These are phyloP conservation scores for Phalacrocorax pelagicus DNA, from an alignment of 2,113 vertebrate genomes.

Conservation along the genomic window DNA sequence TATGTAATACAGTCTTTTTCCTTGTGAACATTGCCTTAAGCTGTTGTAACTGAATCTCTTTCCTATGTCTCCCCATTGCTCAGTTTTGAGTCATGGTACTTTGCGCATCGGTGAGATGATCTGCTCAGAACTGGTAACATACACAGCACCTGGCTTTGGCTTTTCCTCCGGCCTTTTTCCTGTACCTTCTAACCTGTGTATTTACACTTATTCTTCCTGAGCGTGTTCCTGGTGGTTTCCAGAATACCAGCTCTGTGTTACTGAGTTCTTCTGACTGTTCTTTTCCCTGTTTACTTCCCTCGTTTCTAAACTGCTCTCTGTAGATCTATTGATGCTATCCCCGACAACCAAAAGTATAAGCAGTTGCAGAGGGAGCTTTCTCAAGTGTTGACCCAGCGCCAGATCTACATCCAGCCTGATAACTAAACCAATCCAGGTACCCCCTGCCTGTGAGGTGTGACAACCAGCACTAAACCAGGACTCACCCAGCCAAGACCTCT, in stretches of 20 bases:
- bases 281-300: slow-evolving; percentile 43
- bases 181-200: not conserved
- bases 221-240: not conserved
- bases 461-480: slow-evolving; percentile 73
- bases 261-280: slow-evolving; percentile 27
- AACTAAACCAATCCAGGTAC: slow-evolving; percentile 91
- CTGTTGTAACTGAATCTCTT: not conserved
- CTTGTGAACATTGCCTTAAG: not conserved
- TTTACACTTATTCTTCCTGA: not conserved
- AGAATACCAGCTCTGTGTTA: not conserved
- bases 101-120: not conserved
- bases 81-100: not conserved
- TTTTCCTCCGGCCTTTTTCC: not conserved
- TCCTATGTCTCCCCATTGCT: not conserved
- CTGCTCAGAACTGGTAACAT: not conserved
- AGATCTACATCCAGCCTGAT: slow-evolving; percentile 97
- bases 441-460: slow-evolving; percentile 69
- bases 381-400: slow-evolving; percentile 98
- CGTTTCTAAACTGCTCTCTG: slow-evolving; percentile 70
- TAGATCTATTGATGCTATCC: slow-evolving; percentile 99
- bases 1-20: not conserved
- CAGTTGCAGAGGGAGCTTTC: slow-evolving; percentile 99
- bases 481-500: slow-evolving; percentile 52
- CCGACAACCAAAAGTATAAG: slow-evolving; percentile 98
- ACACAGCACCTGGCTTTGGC: fast-evolving